Evolutionary conservation across 2,888 invertebrate species (phyloP).

Genomic region (Conops quadrifasciatus): DNA sequence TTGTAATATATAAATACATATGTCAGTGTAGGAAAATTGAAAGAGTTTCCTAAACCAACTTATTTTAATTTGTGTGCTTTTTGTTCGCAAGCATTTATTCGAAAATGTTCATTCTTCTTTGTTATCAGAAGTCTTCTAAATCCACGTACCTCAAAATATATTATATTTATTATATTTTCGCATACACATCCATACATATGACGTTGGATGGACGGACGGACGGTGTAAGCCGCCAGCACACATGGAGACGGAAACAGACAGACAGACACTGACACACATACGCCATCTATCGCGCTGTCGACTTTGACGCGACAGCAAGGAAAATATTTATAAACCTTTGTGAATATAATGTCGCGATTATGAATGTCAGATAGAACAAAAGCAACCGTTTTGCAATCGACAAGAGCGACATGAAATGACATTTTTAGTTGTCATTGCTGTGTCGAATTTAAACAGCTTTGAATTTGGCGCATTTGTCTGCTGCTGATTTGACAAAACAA

Average conservation of each 20-base stretch:
- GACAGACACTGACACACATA: neutral
- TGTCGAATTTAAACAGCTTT: neutral
- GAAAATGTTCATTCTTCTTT: no score
- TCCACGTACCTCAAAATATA: no score
- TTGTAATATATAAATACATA: no score
- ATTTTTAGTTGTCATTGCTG: constrained; percentile 17
- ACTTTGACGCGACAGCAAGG: neutral
- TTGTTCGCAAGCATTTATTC: no score
- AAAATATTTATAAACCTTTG: constrained; percentile 20
- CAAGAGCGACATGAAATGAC: neutral
- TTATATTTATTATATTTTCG: no score
- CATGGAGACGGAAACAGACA: neutral
- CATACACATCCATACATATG: neutral
- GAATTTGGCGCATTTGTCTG: neutral
- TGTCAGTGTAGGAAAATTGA: no score
- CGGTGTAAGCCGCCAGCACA: neutral
- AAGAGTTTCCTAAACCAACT: no score
- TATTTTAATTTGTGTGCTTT: no score
- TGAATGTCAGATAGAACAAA: constrained; percentile 7
- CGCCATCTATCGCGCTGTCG: no score
- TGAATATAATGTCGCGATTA: neutral
- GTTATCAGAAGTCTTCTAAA: no score
- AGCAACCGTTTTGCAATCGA: neutral
- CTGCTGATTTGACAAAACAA: no score
- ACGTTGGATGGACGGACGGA: neutral